phyloP scores from a whole-genome alignment of 1,140 invertebrate species.

The Copidosoma floridanum region DNA sequence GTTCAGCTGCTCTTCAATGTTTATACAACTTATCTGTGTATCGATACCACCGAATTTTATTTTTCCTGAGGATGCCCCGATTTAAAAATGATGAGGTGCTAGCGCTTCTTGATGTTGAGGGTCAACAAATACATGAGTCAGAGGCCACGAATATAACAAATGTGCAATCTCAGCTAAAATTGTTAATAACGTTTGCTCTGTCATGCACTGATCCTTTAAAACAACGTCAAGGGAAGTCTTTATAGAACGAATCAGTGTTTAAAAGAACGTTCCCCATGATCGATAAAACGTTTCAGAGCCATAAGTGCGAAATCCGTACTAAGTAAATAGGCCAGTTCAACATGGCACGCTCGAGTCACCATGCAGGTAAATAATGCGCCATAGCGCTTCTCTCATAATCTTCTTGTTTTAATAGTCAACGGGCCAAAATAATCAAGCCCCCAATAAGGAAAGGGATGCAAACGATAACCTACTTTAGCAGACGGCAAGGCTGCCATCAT shows the following conservation, averaged over 20 bases:
- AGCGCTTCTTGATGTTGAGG: slow-evolving; percentile 33
- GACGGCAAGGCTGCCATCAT: neutral
- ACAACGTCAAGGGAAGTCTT: neutral
- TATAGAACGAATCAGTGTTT: neutral
- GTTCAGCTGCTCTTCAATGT: slow-evolving; percentile 21
- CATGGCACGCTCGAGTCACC: slow-evolving; percentile 30
- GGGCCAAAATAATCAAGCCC: neutral
- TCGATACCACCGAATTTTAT: neutral
- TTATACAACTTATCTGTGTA: neutral
- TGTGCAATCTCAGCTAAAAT: slow-evolving; percentile 5
- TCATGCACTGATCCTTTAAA: neutral
- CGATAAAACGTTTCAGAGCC: slow-evolving; percentile 32
- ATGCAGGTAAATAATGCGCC: slow-evolving; percentile 40
- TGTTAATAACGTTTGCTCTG: neutral
- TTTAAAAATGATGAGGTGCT: slow-evolving; percentile 42
- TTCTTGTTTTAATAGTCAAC: slow-evolving; percentile 28
- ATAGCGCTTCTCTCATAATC: slow-evolving; percentile 39
- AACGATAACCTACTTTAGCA: neutral
- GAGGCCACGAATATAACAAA: slow-evolving; percentile 27
- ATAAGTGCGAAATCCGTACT: slow-evolving; percentile 34
- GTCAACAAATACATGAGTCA: slow-evolving; percentile 37
- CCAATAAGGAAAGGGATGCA: neutral
- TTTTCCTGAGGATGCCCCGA: slow-evolving; percentile 8
- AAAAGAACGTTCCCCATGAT: slow-evolving; percentile 27
- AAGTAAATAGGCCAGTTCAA: slow-evolving; percentile 31